Evolutionary conservation across 2,888 invertebrate genomes (phyloP).

Genomic region (Neoitamus cyanurus): DNA sequence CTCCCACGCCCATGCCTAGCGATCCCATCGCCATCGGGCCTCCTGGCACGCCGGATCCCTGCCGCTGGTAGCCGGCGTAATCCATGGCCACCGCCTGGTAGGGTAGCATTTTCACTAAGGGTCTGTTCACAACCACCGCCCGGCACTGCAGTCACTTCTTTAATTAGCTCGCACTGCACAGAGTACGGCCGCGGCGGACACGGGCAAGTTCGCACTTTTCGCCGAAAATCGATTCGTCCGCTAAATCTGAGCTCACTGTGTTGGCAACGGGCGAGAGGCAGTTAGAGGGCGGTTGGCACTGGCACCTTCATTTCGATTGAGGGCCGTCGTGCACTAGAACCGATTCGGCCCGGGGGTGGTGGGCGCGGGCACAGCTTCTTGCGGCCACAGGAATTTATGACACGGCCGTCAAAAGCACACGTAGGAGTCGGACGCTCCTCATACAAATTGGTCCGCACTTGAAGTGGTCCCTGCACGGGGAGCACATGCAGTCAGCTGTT

Average conservation of each 20-base stretch:
- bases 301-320: neutral
- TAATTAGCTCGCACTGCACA: neutral
- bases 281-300: neutral
- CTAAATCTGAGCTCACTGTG: neutral
- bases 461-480: neutral
- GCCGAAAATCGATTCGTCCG: slow-evolving; percentile 2
- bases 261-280: neutral
- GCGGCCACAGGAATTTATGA: slow-evolving; percentile 42
- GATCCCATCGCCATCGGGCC: slow-evolving; percentile 67
- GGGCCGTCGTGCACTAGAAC: neutral
- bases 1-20: slow-evolving; percentile 69
- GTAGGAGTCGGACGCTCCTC: slow-evolving; percentile 33
- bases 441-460: slow-evolving; percentile 43
- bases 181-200: neutral
- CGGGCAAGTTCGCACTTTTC: neutral
- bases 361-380: neutral
- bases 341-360: neutral
- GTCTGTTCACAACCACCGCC: slow-evolving; percentile 16
- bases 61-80: slow-evolving; percentile 78
- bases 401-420: slow-evolving; percentile 37
- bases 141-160: neutral
- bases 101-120: slow-evolving; percentile 74
- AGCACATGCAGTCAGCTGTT: slow-evolving; percentile 46
- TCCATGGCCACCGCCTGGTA: slow-evolving; percentile 91
- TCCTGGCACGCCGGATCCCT: slow-evolving; percentile 65